A percentile compares a stretch with the other conserved stretches of the same genome.
Conservation (phyloP, 1,140 invertebrate genomes). For the Bicyclus anynana region DNA sequence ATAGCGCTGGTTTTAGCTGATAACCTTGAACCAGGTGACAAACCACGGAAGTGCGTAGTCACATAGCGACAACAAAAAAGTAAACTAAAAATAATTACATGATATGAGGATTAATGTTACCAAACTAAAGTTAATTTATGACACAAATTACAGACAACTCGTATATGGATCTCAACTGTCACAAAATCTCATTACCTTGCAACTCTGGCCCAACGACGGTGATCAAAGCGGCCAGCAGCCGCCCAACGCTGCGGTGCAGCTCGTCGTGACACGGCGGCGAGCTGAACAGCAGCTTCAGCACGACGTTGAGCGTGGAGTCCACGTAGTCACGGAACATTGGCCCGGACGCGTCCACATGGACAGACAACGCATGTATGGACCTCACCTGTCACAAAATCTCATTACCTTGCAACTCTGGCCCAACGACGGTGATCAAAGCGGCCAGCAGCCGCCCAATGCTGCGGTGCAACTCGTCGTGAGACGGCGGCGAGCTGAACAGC, state of each 20-base stretch:
- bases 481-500: conserved; percentile 91
- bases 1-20: no score
- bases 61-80: no score
- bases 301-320: conserved; percentile 93
- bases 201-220: conserved; percentile 99
- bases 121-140: no score
- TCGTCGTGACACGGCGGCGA: conserved; percentile 94
- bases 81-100: no score
- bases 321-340: conserved; percentile 99
- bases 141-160: no score
- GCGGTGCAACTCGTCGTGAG: conserved; percentile 92
- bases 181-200: conserved; percentile 81
- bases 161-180: background rate
- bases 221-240: conserved; percentile 94
- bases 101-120: no score
- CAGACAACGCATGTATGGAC: no score
- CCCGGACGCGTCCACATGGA: conserved; percentile 97
- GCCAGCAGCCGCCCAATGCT: conserved; percentile 96
- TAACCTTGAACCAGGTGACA: no score
- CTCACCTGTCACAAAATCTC: background rate
- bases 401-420: conserved; percentile 95
- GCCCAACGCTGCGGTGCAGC: conserved; percentile 94
- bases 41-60: no score
- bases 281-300: conserved; percentile 92
- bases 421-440: conserved; percentile 97